A percentile compares a stretch with the other conserved stretches of the same genome.
These are phyloP conservation scores for Tenthredo livida DNA, from an alignment of 2,888 invertebrate genomes.

Conservation along the genomic window DNA sequence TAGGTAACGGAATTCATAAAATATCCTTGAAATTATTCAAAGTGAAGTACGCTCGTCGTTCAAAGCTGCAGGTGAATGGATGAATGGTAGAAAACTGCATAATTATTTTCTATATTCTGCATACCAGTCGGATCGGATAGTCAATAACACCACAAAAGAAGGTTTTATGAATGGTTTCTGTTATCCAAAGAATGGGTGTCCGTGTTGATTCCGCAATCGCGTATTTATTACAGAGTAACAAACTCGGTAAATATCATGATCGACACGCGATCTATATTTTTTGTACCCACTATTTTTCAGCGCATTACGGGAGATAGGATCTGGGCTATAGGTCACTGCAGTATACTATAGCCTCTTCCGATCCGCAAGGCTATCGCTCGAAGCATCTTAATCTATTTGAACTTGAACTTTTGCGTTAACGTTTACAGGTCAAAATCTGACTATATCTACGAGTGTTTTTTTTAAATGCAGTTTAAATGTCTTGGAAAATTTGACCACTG, in stretches of 20 bases:
- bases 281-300: not conserved
- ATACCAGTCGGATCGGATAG: not conserved
- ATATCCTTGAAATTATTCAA: constrained; percentile 10
- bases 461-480: not conserved
- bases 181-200: not conserved
- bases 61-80: not conserved
- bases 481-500: not conserved
- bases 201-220: not conserved
- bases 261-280: constrained; percentile 10
- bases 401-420: not conserved
- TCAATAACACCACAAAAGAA: not conserved
- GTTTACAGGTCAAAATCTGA: not conserved
- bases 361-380: not conserved
- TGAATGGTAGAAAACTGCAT: not conserved
- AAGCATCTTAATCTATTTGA: not conserved
- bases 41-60: not conserved
- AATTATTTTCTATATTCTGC: not conserved
- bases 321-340: not conserved
- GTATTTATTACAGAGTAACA: constrained; percentile 8
- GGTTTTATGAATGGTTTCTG: constrained; percentile 23
- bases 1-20: not conserved
- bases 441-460: not conserved
- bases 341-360: not conserved
- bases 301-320: not conserved
- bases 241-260: constrained; percentile 3